phyloP scores from a whole-genome alignment of 1,140 invertebrate genomes.

The Ips typographus region DNA sequence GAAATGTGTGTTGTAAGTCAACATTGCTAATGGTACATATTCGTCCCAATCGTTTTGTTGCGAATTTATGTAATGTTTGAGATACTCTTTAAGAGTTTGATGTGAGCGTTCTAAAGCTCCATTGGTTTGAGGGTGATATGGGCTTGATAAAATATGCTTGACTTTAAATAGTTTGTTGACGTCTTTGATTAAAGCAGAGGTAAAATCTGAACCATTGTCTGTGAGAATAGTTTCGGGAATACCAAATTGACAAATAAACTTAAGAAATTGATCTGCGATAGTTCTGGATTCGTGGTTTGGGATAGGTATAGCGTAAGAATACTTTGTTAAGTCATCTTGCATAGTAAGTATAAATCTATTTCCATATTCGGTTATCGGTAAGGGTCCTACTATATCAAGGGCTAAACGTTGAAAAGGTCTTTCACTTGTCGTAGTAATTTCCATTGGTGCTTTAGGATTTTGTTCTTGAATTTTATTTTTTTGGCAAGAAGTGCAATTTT shows the following conservation, averaged over 20 bases:
- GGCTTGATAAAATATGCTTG: conserved; percentile 37
- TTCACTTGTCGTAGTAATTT: conserved; percentile 45
- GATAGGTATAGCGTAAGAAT: conserved; percentile 40
- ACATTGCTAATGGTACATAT: conserved; percentile 47
- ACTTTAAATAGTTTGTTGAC: conserved; percentile 44
- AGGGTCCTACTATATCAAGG: conserved; percentile 47
- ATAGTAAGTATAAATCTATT: conserved; percentile 45
- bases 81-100: conserved; percentile 44
- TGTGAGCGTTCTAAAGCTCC: conserved; percentile 49
- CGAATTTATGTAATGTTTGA: conserved; percentile 46
- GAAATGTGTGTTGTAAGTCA: conserved; percentile 48
- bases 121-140: conserved; percentile 48
- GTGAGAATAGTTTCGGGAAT: conserved; percentile 46
- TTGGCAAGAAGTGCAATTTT: conserved; percentile 11
- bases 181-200: conserved; percentile 37
- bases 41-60: conserved; percentile 46
- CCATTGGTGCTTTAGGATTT: conserved; percentile 43
- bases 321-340: conserved; percentile 50
- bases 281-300: conserved; percentile 44
- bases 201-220: conserved; percentile 49
- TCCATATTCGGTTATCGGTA: conserved; percentile 39
- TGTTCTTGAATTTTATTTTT: conserved; percentile 4
- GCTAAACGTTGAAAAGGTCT: conserved; percentile 40
- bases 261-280: conserved; percentile 37
- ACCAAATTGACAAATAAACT: conserved; percentile 40